phyloP scores from a whole-genome alignment of 2,888 invertebrate species.

The Entomobrya multifasciata region DNA sequence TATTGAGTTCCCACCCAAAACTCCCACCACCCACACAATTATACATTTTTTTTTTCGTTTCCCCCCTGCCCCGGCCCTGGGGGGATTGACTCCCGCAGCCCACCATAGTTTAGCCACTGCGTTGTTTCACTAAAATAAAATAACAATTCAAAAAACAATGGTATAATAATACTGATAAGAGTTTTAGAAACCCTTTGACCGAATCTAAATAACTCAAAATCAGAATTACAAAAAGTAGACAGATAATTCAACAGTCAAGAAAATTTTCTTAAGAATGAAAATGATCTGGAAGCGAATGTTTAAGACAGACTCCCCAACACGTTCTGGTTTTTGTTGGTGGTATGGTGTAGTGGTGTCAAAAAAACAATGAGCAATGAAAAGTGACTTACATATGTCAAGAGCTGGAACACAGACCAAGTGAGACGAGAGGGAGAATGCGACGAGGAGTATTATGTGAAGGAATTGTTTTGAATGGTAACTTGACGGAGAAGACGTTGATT shows the following conservation, averaged over 20 bases:
- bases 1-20: no score
- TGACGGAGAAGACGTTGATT: slow-evolving; percentile 50
- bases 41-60: no score
- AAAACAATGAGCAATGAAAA: slow-evolving; percentile 70
- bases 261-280: no score
- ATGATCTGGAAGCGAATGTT: no score
- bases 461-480: slow-evolving; percentile 54
- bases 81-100: no score
- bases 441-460: slow-evolving; percentile 32
- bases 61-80: no score
- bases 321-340: slow-evolving; percentile 22
- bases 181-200: slow-evolving; percentile 44
- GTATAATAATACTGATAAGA: slow-evolving; percentile 39
- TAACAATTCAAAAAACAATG: slow-evolving; percentile 28
- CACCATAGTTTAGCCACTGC: no score
- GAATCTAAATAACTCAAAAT: slow-evolving; percentile 56
- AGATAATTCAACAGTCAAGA: not conserved
- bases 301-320: slow-evolving; percentile 62
- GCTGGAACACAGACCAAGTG: slow-evolving; percentile 69
- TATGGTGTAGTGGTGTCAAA: no score
- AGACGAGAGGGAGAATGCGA: slow-evolving; percentile 20
- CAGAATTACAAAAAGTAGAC: slow-evolving; percentile 28
- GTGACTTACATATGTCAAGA: slow-evolving; percentile 77
- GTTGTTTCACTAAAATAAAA: no score
- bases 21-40: no score